Evolutionary conservation across 2,797 vertebrate species (phyloP), one percentile per base, ranked within the genome.

Genomic region (Amazonetta brasiliensis): DNA sequence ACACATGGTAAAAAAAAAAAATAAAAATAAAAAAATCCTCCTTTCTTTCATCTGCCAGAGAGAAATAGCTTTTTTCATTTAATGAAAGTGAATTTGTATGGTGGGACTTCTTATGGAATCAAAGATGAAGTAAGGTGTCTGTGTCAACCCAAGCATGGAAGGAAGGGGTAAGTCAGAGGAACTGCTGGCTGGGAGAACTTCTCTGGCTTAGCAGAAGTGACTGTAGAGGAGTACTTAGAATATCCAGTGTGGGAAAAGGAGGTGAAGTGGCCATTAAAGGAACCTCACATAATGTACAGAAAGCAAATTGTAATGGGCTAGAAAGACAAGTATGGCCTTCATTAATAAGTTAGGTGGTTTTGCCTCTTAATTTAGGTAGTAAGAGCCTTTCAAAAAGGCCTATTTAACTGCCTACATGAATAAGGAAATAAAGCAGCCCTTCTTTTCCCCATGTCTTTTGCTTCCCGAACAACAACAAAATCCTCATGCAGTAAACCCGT

Each of bases 401-500:
- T 75, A 2, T 77, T 89, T 48, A 48, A 48, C 48, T 48, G 48
- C 48, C 48, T 48, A 48, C 48, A 48, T 48, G 22, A 25, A 48
- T 48, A 48, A 48, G 48, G 48, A 48, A 84, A 54, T 67, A 54
- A 69, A 90, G 14, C 30, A 77, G 7, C 25, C 41, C 33, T 81
- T 88, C 37, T 80, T 71, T 71, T 50, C n/a, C 8, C 80, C 6
- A 0, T 13, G 20, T 84, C 62, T 14, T 82, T 92, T 73, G 26
- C 28, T 92, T 94, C 37, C 30, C 44, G 78, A 58, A 46, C 39
- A 60, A 48, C 48, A 16, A 73, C 72, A 41, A 50, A 43, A 33
- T 8, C 2, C 19, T 3, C 3, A 23, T 22, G 18, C 58, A 4
- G 12, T 71, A 66, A 58, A 1, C 6, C 7, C 3, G 1, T 55